These are phyloP conservation scores for Cotesia vestalis DNA, from an alignment of 1,140 invertebrate species.

Conservation along the genomic window DNA sequence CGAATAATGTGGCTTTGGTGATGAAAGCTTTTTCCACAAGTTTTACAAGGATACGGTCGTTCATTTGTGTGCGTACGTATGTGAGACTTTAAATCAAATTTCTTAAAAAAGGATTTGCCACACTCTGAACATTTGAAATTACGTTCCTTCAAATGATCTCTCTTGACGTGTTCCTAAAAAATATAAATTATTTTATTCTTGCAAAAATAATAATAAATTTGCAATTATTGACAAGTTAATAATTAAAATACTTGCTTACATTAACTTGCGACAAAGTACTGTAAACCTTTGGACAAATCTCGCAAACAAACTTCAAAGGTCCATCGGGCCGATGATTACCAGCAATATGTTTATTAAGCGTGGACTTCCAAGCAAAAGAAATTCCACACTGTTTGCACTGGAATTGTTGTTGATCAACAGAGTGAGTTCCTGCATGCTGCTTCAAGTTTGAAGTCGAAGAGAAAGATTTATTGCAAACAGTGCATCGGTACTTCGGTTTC, in stretches of 20 bases:
- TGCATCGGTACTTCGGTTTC: slow-evolving; percentile 50
- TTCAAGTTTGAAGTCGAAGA: slow-evolving; percentile 57
- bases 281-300: slow-evolving; percentile 60
- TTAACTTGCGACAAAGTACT: slow-evolving; percentile 58
- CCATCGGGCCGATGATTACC: slow-evolving; percentile 54
- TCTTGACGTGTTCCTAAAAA: slow-evolving; percentile 40
- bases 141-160: slow-evolving; percentile 56
- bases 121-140: slow-evolving; percentile 56
- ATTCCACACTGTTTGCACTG: slow-evolving; percentile 57
- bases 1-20: slow-evolving; percentile 59
- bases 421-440: slow-evolving; percentile 59
- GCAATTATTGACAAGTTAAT: too few species aligned
- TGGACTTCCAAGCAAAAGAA: slow-evolving; percentile 61
- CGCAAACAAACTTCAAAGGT: slow-evolving; percentile 56
- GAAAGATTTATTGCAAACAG: slow-evolving; percentile 54
- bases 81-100: slow-evolving; percentile 61
- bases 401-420: slow-evolving; percentile 57
- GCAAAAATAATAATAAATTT: neutral
- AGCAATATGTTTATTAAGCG: slow-evolving; percentile 57
- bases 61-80: slow-evolving; percentile 66
- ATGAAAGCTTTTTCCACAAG: slow-evolving; percentile 67
- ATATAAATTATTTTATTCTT: neutral
- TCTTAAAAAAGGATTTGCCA: slow-evolving; percentile 61
- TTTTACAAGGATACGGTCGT: slow-evolving; percentile 65
- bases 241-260: slow-evolving; percentile 41